Evolutionary conservation across 2,797 vertebrate genomes (phyloP).

Genomic region (Acipenser oxyrinchus): DNA sequence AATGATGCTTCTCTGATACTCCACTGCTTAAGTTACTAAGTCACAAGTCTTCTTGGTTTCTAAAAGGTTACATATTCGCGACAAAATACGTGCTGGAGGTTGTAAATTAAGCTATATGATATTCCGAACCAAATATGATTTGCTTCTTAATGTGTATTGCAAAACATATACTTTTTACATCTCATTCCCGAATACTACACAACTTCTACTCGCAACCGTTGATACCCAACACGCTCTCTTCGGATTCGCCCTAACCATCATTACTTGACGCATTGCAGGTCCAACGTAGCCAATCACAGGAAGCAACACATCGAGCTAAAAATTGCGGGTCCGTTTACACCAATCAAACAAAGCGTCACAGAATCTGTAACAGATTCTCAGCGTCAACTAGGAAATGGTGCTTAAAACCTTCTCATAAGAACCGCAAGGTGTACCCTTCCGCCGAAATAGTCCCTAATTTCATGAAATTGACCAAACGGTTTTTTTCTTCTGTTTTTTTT

Average conservation of each 20-base stretch:
- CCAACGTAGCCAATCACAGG: conserved; percentile 66
- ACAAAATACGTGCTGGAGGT: background rate
- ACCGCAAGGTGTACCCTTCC: conserved; percentile 58
- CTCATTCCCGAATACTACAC: background rate
- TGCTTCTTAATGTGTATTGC: conserved; percentile 27
- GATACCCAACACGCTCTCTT: conserved; percentile 27
- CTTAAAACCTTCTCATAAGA: background rate
- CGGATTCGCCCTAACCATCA: conserved; percentile 52
- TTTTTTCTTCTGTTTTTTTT: too few relatives aligned
- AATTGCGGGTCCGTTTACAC: conserved; percentile 75
- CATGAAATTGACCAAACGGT: too few relatives aligned
- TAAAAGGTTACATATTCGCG: background rate
- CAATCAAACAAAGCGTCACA: conserved; percentile 67
- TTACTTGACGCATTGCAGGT: conserved; percentile 96
- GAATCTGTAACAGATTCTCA: conserved; percentile 44
- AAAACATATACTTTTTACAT: conserved; percentile 38
- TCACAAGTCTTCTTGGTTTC: background rate
- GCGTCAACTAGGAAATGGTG: conserved; percentile 48
- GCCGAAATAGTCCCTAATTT: conserved; percentile 37
- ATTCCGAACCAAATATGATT: conserved; percentile 17
- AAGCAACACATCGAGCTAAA: conserved; percentile 65
- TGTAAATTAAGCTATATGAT: conserved; percentile 4
- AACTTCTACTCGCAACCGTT: conserved; percentile 9
- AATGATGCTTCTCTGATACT: background rate
- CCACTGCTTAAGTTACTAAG: background rate